Evolutionary conservation across 2,888 invertebrate species (phyloP), one percentile per base, ranked within the genome.

Genomic region (Netelia melanura): DNA sequence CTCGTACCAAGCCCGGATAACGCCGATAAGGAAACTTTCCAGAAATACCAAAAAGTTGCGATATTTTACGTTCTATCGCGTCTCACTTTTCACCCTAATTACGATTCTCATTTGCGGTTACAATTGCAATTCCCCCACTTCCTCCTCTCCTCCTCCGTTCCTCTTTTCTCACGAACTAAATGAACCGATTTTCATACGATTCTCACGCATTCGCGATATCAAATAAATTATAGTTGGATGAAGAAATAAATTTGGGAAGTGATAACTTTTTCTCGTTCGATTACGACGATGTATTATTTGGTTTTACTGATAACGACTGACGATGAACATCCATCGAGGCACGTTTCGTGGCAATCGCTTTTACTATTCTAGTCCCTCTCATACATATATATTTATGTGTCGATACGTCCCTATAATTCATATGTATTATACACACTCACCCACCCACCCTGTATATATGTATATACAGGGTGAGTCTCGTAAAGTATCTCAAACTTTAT

Each of bases 31-130:
- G 77, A 83, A 56, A 85, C 85, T 85, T 82, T 44, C 75, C n/a
- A 58, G 72, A 61, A 30, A 30, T 30, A 30, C 48, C 68, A 67
- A 68, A 77, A 81, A 84, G 84, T 84, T 84, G 61, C 70, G 70
- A 61, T 87, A 89, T 89, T 88, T 88, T 88, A 88, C 90, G 87
- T 89, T 87, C 65, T 83, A 70, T 68, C 77, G 62, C 83, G 78
- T 72, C 84, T 64, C 86, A 81, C 80, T 64, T 75, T 81, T 80
- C 84, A 85, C 71, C 71, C 84, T 89, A 90, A 90, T 89, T 88
- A 84, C 86, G 86, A 87, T 85, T 84, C 79, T 83, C 79, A 38
- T 74, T 81, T 78, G 74, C 64, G 78, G 14, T 65, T 65, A n/a
- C 17, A 58, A 58, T 43, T n/a, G 65, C 30, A 30, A 30, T 30